Base-by-base conservation (phyloP, 2,113 vertebrate species). In the Grus americana region DNA sequence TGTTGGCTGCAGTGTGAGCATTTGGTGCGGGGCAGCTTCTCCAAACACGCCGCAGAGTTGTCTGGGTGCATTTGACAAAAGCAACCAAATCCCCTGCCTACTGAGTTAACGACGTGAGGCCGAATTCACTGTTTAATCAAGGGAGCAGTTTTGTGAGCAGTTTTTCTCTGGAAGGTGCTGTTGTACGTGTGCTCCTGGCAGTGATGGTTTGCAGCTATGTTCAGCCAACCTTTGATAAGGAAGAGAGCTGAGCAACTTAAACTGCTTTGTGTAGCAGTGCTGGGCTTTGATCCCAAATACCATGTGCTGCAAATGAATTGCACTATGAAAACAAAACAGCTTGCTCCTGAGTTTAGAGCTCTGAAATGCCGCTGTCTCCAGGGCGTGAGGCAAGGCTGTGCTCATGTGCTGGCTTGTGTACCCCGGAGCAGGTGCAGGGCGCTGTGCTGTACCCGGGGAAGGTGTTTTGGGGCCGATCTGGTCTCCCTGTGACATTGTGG, bases 1-100 rank as follows among this genome's bases (percentile, higher is more conserved):
- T 61, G 12, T 21, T 73, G 84, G 73, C 63, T 90, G 34, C 47
- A 74, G 47, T 27, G 30, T 70, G 58, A 89, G 49, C 72, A 40
- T 86, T 95, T 87, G 88, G 21, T 63, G 15, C 20, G 46, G 26
- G 78, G 14, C 55, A 89, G 76, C 79, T 86, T 80, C 92, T 92
- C 59, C 76, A 81, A 91, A 72, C 29, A 23, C 0, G 3, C 46
- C 3, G 7, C 22, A 26, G 75, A 65, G 29, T 66, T 55, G 19
- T 44, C 86, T 67, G 68, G 2, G 52, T 23, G 29, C 26, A 2
- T 66, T 52, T 74, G 47, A 68, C 62, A 72, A 63, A 93, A 68
- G 36, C 46, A 30, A 74, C 61, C 30, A 90, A 79, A 82, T 76
- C 42, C 42, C 29, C 47, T 66, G 49, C 32, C 62, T 78, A 38